phyloP scores from a whole-genome alignment of 1,140 invertebrate species.

The Xylocopa sonorina region DNA sequence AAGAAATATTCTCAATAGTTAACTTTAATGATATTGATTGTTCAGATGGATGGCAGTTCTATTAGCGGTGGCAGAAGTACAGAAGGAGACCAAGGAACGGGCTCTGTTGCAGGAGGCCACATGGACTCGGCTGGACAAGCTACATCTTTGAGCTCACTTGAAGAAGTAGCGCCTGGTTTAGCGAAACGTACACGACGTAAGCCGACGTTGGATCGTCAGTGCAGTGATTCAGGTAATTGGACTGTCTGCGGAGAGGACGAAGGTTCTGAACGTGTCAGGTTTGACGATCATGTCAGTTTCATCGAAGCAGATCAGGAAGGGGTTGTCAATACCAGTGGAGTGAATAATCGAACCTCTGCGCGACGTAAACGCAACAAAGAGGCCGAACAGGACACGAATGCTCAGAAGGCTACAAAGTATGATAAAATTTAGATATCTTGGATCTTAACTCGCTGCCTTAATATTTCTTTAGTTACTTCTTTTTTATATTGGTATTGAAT shows the following conservation, averaged over 20 bases:
- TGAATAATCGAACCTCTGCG: constrained; percentile 50
- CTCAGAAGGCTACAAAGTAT: constrained; percentile 63
- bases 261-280: constrained; percentile 83
- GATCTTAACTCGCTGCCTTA: neutral
- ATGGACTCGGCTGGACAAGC: constrained; percentile 78
- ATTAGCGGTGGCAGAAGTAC: constrained; percentile 69
- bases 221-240: constrained; percentile 78
- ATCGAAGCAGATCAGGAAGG: constrained; percentile 77
- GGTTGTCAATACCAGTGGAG: constrained; percentile 44
- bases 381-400: constrained; percentile 70
- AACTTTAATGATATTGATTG: neutral
- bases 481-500: neutral
- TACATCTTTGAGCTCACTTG: constrained; percentile 81
- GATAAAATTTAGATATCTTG: neutral
- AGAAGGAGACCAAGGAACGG: constrained; percentile 73
- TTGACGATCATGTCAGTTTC: constrained; percentile 83
- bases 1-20: neutral
- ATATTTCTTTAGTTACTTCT: neutral
- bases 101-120: constrained; percentile 70
- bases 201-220: constrained; percentile 74
- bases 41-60: constrained; percentile 75
- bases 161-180: constrained; percentile 80
- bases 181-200: constrained; percentile 77
- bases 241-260: constrained; percentile 83
- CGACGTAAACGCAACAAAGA: constrained; percentile 78